Evolutionary conservation across 2,888 invertebrate species (phyloP).

Genomic region (Epirrita christyi): DNA sequence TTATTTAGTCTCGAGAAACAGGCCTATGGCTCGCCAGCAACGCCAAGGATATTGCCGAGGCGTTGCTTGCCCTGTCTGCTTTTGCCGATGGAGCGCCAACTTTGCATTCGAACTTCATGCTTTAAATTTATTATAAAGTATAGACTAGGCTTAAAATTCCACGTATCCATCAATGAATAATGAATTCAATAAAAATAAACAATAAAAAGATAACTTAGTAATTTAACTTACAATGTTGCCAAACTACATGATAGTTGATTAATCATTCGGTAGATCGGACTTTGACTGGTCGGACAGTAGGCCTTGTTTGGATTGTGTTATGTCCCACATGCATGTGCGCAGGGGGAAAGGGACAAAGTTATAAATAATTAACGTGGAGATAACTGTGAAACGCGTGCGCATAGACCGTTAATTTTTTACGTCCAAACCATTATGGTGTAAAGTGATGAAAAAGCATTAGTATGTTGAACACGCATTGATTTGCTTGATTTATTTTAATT

Average conservation of each 20-base stretch:
- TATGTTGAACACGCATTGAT: conserved; percentile 33
- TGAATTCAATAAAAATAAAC: no score
- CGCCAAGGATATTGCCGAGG: no score
- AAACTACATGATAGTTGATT: background rate
- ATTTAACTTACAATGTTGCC: no score
- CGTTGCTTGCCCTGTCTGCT: no score
- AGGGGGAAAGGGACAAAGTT: conserved; percentile 46
- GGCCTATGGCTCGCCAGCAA: background rate
- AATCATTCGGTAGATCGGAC: background rate
- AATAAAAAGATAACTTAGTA: no score
- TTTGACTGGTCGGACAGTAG: conserved; percentile 7
- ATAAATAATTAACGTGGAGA: conserved; percentile 62
- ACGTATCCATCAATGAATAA: no score
- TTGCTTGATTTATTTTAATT: conserved; percentile 14
- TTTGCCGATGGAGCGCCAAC: no score
- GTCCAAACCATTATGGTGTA: conserved; percentile 21
- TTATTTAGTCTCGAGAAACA: no score
- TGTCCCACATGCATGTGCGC: conserved; percentile 18
- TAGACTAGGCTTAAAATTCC: no score
- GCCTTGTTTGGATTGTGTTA: conserved; percentile 13
- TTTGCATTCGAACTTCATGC: no score
- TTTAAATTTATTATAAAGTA: no score
- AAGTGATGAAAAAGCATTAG: conserved; percentile 38
- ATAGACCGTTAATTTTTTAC: conserved; percentile 39
- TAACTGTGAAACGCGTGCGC: conserved; percentile 64